Conservation (phyloP, 1,140 invertebrate species). For the Chymomyza costata region DNA sequence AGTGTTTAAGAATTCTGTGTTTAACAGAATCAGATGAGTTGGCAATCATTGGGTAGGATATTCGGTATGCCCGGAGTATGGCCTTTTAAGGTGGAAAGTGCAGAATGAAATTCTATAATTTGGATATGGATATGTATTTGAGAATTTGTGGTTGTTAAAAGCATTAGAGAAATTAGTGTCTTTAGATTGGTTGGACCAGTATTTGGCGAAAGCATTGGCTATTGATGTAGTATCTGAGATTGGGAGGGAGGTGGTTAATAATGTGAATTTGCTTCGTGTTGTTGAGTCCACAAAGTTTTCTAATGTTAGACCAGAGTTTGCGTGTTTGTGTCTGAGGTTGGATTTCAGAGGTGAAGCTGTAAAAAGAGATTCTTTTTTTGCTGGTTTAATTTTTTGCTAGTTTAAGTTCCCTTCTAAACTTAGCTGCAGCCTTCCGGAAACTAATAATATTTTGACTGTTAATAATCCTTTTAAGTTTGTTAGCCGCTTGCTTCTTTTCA, state of each 20-base stretch:
- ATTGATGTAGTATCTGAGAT: background rate
- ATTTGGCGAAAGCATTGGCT: background rate
- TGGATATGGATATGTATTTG: background rate
- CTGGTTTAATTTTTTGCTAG: no score
- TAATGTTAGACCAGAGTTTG: constrained; percentile 8
- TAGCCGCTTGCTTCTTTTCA: constrained; percentile 1
- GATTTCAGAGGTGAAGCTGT: no score
- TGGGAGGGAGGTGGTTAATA: background rate
- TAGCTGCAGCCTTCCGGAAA: no score
- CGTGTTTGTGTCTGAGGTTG: background rate
- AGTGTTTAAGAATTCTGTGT: constrained; percentile 4
- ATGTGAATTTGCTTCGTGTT: background rate
- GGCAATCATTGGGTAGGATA: constrained; percentile 15
- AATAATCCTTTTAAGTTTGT: constrained; percentile 2
- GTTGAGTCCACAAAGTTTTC: constrained; percentile 6
- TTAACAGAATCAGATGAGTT: constrained; percentile 1
- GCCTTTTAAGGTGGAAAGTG: background rate
- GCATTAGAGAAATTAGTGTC: constrained; percentile 4
- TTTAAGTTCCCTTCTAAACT: no score
- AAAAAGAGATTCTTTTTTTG: no score
- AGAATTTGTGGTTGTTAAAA: constrained; percentile 10
- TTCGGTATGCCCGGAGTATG: constrained; percentile 9
- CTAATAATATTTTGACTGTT: no score
- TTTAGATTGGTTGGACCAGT: constrained; percentile 3
- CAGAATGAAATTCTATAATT: constrained; percentile 1